phyloP scores from a whole-genome alignment of 2,797 vertebrate species.

The Antennarius maculatus region DNA sequence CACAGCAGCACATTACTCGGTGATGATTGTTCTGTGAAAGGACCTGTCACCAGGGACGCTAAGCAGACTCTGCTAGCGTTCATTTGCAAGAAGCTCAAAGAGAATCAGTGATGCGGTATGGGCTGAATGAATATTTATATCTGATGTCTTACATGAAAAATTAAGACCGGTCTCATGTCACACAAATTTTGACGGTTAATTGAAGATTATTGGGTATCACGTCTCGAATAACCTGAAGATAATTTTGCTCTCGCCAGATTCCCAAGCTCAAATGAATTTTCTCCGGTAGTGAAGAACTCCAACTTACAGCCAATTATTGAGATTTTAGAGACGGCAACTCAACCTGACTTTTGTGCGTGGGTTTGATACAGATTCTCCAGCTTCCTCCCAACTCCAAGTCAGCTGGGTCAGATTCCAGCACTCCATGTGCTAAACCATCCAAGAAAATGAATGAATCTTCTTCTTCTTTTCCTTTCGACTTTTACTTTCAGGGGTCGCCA shows the following conservation, averaged over 20 bases:
- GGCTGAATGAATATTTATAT: conserved; percentile 45
- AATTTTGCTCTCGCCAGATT: not conserved
- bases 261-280: not conserved
- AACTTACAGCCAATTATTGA: not conserved
- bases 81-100: conserved; percentile 38
- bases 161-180: conserved; percentile 14
- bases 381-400: too few relatives aligned
- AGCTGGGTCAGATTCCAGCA: too few relatives aligned
- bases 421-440: too few relatives aligned
- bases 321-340: not conserved
- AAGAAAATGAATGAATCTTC: not conserved
- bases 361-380: too few relatives aligned
- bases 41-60: conserved; percentile 16
- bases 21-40: conserved; percentile 52
- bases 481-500: too few relatives aligned
- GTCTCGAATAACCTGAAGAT: not conserved
- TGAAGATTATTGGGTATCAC: not conserved
- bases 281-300: not conserved
- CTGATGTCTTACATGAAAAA: conserved; percentile 33
- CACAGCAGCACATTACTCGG: conserved; percentile 31
- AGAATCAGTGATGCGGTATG: conserved; percentile 36
- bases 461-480: too few relatives aligned
- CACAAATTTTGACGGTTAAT: conserved; percentile 23
- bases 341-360: too few relatives aligned
- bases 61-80: conserved; percentile 8